Percentiles rank a stretch among this genome's conserved stretches.
Conservation (phyloP, 2,888 invertebrate genomes). For the Andrena flavipes region DNA sequence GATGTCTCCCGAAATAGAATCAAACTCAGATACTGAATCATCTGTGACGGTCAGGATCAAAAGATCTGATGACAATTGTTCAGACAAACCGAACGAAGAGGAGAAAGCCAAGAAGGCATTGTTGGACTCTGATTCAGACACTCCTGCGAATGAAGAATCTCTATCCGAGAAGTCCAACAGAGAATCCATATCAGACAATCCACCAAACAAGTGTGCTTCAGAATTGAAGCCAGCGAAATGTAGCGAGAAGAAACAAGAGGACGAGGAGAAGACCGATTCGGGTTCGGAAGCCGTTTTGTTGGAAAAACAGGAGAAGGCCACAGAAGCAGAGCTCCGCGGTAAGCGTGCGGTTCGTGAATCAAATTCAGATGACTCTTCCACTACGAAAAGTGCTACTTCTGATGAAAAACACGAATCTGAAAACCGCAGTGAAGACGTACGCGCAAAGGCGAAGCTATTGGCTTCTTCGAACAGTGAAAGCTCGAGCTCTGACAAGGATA, state of each 20-base stretch:
- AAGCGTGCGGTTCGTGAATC: conserved; percentile 63
- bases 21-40: neutral
- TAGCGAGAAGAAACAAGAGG: no score
- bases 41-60: neutral
- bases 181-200: neutral
- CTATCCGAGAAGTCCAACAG: neutral
- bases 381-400: neutral
- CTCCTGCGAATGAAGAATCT: conserved; percentile 5
- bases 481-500: conserved; percentile 27
- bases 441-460: conserved; percentile 34
- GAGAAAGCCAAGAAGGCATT: conserved; percentile 22
- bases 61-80: neutral
- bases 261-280: neutral
- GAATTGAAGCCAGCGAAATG: neutral
- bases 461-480: conserved; percentile 45
- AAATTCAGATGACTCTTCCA: conserved; percentile 64
- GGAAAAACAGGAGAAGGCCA: neutral
- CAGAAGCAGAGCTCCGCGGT: conserved; percentile 30
- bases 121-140: conserved; percentile 34
- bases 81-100: neutral
- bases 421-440: conserved; percentile 8
- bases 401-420: neutral
- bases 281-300: neutral
- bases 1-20: neutral
- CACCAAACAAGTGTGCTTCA: neutral